Base-by-base conservation (phyloP, 2,888 invertebrate species). In the Apamea sordens region DNA sequence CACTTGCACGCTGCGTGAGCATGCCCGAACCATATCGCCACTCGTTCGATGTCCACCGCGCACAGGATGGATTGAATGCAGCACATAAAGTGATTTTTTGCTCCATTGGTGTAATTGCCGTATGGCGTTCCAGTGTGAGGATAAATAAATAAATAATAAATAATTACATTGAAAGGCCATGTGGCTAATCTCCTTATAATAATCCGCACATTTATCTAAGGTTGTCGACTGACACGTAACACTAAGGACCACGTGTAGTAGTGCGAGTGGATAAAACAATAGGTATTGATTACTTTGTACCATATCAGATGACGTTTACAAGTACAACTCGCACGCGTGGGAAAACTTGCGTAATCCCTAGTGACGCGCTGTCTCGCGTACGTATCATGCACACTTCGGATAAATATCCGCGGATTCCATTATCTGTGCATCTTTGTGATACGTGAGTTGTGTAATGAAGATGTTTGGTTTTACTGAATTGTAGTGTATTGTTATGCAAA, bases 301-400 rank as follows among this genome's bases (percentile, higher is more conserved):
- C 73, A 32, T 82, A 88, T 85, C 83, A 73, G 3, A 74, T 88
- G 85, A 85, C 87, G 85, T 80, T 41, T 13, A 59, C 56, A n/a
- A 56, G 56, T 44, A 21, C 47, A 78, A 77, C 41, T 50, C 41
- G 59, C 59, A 75, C 76, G 72, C 87, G 87, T 85, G 85, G 85
- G 88, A 88, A 86, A 41, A 56, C 0, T 80, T 79, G 50, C 73
- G 80, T 79, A 79, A 82, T 68, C 15, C 10, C 50, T 79, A 78
- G 83, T 80, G 86, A 84, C 67, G 77, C 8, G 56, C 56, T 7
- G 44, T 28, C 18, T 56, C 44, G 50, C 41, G 28, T 13, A 32
- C 13, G 18, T 41, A 41, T 41, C 41, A 7, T 41, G 41, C 24
- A 36, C 28, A 32, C 47, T 77, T 56, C 68, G 74, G 71, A 76